phyloP scores from a whole-genome alignment of 2,888 invertebrate species.

The Ophraella communa region DNA sequence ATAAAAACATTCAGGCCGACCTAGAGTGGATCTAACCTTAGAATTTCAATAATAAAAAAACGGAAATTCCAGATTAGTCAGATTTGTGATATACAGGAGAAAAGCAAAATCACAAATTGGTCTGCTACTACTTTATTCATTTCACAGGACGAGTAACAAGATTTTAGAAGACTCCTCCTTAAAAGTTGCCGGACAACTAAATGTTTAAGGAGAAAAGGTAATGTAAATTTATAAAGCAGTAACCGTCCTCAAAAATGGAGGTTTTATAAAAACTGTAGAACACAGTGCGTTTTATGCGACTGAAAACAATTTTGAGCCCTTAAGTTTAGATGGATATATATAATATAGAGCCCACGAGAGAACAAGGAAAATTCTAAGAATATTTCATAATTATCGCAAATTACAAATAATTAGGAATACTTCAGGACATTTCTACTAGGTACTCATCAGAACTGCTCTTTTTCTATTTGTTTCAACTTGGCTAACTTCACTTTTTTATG shows the following conservation, averaged over 20 bases:
- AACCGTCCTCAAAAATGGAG: background rate
- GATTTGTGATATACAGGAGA: constrained; percentile 43
- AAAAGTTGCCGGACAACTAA: background rate
- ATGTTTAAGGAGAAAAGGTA: background rate
- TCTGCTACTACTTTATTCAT: constrained; percentile 22
- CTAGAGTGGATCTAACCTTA: constrained; percentile 38
- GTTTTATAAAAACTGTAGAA: constrained; percentile 25
- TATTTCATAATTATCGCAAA: too few species aligned
- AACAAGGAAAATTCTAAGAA: background rate
- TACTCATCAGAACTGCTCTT: too few species aligned
- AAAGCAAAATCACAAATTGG: constrained; percentile 30
- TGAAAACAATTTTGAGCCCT: constrained; percentile 50
- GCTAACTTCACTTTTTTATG: too few species aligned
- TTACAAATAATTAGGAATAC: too few species aligned
- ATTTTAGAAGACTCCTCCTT: too few species aligned
- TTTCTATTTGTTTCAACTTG: too few species aligned
- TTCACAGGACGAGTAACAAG: constrained; percentile 13
- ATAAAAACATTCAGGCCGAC: constrained; percentile 50
- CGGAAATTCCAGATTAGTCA: constrained; percentile 40
- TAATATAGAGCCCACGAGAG: background rate
- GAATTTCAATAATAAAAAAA: constrained; percentile 31
- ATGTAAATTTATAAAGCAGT: background rate
- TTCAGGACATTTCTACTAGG: too few species aligned
- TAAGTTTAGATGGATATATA: constrained; percentile 32
- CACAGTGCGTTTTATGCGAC: constrained; percentile 33